Conservation (phyloP, 2,113 vertebrate genomes). For the Oxyura jamaicensis region DNA sequence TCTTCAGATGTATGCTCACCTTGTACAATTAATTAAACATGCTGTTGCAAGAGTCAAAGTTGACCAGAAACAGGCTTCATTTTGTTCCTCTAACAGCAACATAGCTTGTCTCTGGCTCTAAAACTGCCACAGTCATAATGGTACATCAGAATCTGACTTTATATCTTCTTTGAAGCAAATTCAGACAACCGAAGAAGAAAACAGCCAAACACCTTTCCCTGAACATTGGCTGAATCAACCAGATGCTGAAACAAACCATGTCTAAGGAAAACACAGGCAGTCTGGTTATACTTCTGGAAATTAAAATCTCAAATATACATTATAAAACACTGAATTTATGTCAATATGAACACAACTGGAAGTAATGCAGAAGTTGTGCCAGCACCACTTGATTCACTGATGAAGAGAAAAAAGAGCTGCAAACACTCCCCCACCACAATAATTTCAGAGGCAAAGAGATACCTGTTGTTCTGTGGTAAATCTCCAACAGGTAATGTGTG, state of each 20-base stretch:
- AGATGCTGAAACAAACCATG: neutral
- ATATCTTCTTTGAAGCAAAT: neutral
- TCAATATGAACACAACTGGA: neutral
- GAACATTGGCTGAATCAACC: neutral
- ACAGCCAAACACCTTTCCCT: neutral
- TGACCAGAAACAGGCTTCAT: neutral
- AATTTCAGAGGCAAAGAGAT: neutral
- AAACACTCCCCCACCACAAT: neutral
- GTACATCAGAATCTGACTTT: neutral
- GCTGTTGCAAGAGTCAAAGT: neutral
- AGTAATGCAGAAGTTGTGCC: neutral
- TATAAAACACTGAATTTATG: neutral
- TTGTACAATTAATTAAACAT: rapidly evolving
- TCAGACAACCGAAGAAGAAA: neutral
- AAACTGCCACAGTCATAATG: neutral
- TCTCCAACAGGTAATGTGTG: neutral
- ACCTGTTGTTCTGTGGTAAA: neutral
- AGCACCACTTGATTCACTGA: neutral
- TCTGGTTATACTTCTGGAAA: neutral
- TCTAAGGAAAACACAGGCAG: neutral
- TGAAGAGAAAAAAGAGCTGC: neutral
- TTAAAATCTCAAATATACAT: neutral
- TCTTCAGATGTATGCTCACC: neutral
- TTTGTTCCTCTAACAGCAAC: neutral
- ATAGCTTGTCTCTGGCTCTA: neutral